Conservation (phyloP, 1,140 invertebrate species). For the Tribolium madens region DNA sequence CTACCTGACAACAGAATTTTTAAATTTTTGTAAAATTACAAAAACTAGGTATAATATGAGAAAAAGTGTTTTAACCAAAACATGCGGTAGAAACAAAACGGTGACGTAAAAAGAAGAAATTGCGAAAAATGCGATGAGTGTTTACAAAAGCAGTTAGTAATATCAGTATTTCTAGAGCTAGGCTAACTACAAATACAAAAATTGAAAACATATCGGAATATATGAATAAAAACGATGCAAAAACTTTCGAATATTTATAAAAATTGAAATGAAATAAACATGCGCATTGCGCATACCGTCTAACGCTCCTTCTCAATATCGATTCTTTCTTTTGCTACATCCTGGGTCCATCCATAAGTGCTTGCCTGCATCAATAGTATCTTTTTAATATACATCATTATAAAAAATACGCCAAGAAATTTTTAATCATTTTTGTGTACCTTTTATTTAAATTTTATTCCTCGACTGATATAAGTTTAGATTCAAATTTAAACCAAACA, state of each 20-base stretch:
- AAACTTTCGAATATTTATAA: constrained; percentile 29
- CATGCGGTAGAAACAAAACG: constrained; percentile 20
- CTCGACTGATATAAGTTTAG: background rate
- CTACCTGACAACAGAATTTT: background rate
- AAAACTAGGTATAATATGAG: background rate
- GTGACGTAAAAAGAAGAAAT: constrained; percentile 20
- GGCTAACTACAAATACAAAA: constrained; percentile 14
- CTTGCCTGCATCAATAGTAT: constrained; percentile 44
- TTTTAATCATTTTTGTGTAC: constrained; percentile 5
- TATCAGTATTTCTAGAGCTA: constrained; percentile 22
- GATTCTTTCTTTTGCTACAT: constrained; percentile 47
- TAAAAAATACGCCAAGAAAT: background rate
- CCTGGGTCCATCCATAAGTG: constrained; percentile 44
- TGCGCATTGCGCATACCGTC: constrained; percentile 45
- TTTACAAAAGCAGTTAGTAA: constrained; percentile 22
- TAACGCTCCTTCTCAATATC: constrained; percentile 44
- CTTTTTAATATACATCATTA: constrained; percentile 23
- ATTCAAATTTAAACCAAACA: constrained; percentile 18
- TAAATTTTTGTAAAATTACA: background rate
- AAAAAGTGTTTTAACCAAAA: constrained; percentile 19
- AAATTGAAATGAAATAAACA: constrained; percentile 46
- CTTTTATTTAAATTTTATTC: constrained; percentile 1
- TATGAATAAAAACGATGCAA: constrained; percentile 18
- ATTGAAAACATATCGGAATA: constrained; percentile 2
- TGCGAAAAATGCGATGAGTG: constrained; percentile 28